These are phyloP conservation scores for Cantharis rustica DNA, from an alignment of 2,888 invertebrate species.

Conservation along the genomic window DNA sequence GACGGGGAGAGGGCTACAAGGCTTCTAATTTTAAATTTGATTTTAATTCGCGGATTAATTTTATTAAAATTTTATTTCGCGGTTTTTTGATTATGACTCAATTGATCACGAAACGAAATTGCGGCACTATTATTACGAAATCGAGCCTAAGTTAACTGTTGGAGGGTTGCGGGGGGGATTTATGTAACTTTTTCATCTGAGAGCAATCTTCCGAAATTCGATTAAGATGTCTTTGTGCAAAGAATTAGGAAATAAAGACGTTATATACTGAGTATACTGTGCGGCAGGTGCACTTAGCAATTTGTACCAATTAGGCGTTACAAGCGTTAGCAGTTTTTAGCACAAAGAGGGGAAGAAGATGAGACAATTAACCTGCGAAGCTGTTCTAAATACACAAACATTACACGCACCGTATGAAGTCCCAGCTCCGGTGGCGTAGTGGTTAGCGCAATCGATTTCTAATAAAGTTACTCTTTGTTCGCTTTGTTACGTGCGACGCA, in stretches of 20 bases:
- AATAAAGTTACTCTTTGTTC: not conserved
- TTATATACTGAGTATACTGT: not conserved
- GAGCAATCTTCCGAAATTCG: not conserved
- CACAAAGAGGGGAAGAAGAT: not conserved
- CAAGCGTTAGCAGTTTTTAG: not conserved
- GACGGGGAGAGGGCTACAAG: too few relatives aligned
- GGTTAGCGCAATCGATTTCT: not conserved
- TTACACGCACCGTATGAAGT: not conserved
- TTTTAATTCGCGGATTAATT: too few relatives aligned
- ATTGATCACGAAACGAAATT: too few relatives aligned
- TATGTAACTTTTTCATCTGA: not conserved
- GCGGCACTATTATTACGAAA: too few relatives aligned
- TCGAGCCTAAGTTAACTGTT: too few relatives aligned
- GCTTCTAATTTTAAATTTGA: too few relatives aligned
- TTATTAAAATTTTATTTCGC: too few relatives aligned
- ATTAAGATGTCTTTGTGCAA: not conserved
- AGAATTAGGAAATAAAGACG: not conserved
- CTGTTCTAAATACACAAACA: not conserved
- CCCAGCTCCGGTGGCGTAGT: not conserved
- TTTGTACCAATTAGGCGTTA: not conserved
- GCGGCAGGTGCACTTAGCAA: not conserved
- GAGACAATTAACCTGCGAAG: not conserved
- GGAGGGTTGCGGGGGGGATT: too few relatives aligned
- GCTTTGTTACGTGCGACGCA: not conserved
- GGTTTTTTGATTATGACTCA: too few relatives aligned